Evolutionary conservation across 2,888 invertebrate species (phyloP), one percentile per base, ranked within the genome.

Genomic region (Girardia tigrina): DNA sequence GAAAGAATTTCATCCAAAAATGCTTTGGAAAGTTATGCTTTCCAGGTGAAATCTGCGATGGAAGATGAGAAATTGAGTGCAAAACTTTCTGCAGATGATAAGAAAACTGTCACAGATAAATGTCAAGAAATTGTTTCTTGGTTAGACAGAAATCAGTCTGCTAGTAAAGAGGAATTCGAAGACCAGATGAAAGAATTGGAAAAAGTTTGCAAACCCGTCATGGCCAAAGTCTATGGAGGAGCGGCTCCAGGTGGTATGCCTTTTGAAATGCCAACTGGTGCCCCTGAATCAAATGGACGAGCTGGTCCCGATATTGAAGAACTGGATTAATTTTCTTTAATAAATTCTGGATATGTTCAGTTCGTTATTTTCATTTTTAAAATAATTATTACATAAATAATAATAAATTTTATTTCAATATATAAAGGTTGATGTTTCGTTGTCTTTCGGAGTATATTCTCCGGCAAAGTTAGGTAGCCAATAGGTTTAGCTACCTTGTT

Each of bases 121-220:
- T 91, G 91, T 86, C 90, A 91, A 80, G 91, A 91, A 82, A 74
- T 90, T 78, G 90, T 92, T 84, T 89, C 89, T 74, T 88, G 88
- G 88, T 79, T 88, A 77, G 87, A 88, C 76, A 79, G 81, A 29
- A 88, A 88, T 79, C 85, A 85, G 77, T 71, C 75, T 81, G 94
- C 92, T 42, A 93, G 93, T 79, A 92, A 92, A 85, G 92, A 93
- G 82, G 94, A 94, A 85, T 93, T 90, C 81, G 92, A 92, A 83
- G 90, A 92, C 86, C 91, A 93, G 84, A 92, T 92, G 86, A 94
- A 94, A 86, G 94, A 94, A 85, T 84, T 94, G 81, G 93, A 94
- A 86, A 88, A 88, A 77, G 87, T 93, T 72, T 92, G 91, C 88
- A 91, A 90, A 84, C 94, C 94, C 28, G 92, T 94, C 85, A 90